Conservation (phyloP, 2,888 invertebrate genomes). For the Ceriagrion tenellum region DNA sequence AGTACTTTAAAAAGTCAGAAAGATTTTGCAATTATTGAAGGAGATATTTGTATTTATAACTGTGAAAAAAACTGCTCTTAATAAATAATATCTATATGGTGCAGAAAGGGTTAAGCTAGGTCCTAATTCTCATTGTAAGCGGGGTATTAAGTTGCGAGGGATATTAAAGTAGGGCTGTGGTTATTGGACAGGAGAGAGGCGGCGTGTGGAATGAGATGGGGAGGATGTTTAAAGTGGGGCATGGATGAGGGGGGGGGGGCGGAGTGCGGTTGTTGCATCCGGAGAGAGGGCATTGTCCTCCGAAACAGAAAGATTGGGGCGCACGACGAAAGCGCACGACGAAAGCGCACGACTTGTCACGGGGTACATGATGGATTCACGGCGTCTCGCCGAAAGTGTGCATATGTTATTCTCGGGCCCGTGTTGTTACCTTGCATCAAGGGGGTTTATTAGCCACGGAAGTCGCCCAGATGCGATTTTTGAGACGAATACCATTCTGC, state of each 20-base stretch:
- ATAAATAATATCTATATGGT: no score
- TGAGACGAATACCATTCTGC: no score
- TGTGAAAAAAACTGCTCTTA: no score
- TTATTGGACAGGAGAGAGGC: no score
- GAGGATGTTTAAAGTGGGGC: background rate
- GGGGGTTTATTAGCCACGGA: background rate
- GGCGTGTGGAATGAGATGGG: background rate
- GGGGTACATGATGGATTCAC: background rate
- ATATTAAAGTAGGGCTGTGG: no score
- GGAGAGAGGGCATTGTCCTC: slow-evolving; percentile 1
- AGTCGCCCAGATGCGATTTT: background rate
- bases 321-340: background rate
- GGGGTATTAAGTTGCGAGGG: no score
- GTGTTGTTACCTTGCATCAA: background rate
- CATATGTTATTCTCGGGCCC: background rate
- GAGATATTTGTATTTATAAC: no score
- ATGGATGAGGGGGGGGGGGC: background rate
- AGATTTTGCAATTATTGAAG: no score
- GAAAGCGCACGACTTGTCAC: background rate
- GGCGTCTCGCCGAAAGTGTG: background rate
- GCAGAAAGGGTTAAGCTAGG: no score
- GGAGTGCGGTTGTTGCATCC: background rate
- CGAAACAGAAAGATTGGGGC: background rate
- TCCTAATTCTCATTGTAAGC: no score
- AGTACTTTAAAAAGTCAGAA: no score